Evolutionary conservation across 2,888 invertebrate species (phyloP).

Genomic region (Andrena marginata): DNA sequence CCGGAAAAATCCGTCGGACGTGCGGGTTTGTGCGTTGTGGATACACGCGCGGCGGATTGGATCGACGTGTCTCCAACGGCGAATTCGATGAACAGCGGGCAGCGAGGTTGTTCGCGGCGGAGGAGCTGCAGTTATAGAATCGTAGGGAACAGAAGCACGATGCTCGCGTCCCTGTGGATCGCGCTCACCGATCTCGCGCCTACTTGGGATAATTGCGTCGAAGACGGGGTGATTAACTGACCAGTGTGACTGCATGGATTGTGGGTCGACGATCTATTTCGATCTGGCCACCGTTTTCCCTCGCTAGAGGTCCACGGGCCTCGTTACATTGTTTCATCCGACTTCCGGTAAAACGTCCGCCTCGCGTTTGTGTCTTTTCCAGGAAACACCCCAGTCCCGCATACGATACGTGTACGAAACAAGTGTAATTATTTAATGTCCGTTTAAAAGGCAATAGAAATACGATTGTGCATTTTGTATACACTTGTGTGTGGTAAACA

Average conservation of each 20-base stretch:
- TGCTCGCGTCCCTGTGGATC: slow-evolving; percentile 72
- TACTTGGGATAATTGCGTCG: slow-evolving; percentile 83
- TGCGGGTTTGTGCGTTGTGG: background rate
- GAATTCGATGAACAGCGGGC: slow-evolving; percentile 5
- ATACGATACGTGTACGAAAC: background rate
- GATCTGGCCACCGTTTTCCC: slow-evolving; percentile 73
- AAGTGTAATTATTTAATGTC: slow-evolving; percentile 4
- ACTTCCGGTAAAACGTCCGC: slow-evolving; percentile 30
- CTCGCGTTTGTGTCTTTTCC: background rate
- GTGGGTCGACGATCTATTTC: slow-evolving; percentile 78
- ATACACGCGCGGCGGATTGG: no score
- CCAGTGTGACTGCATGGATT: slow-evolving; percentile 71
- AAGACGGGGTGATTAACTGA: slow-evolving; percentile 81
- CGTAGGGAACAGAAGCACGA: slow-evolving; percentile 66
- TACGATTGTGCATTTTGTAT: slow-evolving; percentile 11
- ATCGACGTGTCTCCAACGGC: background rate
- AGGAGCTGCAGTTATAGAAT: slow-evolving; percentile 50
- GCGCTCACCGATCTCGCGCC: slow-evolving; percentile 78
- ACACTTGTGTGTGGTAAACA: slow-evolving; percentile 26
- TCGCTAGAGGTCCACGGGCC: slow-evolving; percentile 43
- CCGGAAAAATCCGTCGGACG: background rate
- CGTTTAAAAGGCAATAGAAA: background rate
- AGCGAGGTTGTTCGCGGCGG: background rate
- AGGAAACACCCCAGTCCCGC: background rate
- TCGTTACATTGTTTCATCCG: slow-evolving; percentile 36